Evolutionary conservation across 1,140 invertebrate species (phyloP).

Genomic region (Heterodera schachtii): DNA sequence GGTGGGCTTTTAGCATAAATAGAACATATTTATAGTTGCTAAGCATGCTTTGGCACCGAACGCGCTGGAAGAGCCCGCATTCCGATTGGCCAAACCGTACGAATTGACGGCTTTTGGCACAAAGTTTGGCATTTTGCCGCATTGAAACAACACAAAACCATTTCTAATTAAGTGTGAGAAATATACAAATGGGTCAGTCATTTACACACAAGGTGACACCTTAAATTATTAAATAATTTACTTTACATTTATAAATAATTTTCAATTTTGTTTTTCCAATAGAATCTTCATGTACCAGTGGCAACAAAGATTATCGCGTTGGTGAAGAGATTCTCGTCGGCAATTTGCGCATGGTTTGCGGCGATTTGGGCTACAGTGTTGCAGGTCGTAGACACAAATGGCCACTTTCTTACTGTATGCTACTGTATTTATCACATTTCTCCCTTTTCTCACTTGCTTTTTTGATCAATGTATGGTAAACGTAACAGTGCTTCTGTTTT

Average conservation of each 20-base stretch:
- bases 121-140: background rate
- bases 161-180: slow-evolving; percentile 47
- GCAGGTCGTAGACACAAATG: slow-evolving; percentile 34
- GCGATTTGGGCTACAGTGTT: slow-evolving; percentile 48
- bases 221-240: background rate
- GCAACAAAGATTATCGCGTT: slow-evolving; percentile 52
- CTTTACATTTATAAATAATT: background rate
- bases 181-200: slow-evolving; percentile 48
- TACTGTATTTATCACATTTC: too few species aligned
- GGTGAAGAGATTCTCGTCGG: slow-evolving; percentile 52
- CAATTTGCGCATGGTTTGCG: slow-evolving; percentile 47
- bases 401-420: too few species aligned
- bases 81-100: slow-evolving; percentile 33
- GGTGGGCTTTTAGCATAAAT: slow-evolving; percentile 33
- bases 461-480: too few species aligned
- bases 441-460: too few species aligned
- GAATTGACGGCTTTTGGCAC: slow-evolving; percentile 41
- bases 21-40: slow-evolving; percentile 27
- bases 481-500: too few species aligned
- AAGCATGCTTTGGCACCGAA: slow-evolving; percentile 39
- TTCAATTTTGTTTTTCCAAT: slow-evolving; percentile 4
- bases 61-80: slow-evolving; percentile 36
- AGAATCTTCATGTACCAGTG: slow-evolving; percentile 40
- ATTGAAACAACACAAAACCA: background rate
- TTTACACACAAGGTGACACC: slow-evolving; percentile 52